These are phyloP conservation scores for Lophius piscatorius DNA, from an alignment of 2,113 vertebrate genomes.

Conservation along the genomic window DNA sequence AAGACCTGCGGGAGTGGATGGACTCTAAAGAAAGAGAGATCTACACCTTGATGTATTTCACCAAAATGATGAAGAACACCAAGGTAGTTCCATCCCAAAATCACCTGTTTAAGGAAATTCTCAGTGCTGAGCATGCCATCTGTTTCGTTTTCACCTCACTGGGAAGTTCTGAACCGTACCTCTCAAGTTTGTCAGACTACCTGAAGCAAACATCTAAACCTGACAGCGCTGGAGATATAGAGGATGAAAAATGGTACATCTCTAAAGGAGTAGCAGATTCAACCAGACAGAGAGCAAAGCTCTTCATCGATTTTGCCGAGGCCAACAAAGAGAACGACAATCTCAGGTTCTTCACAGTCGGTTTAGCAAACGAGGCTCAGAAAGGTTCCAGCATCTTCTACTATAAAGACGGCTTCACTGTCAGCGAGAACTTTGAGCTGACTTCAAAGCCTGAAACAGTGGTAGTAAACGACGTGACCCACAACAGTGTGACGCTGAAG, in stretches of 20 bases:
- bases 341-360: slow-evolving; percentile 18
- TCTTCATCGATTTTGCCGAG: slow-evolving; percentile 53
- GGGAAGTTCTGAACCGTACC: slow-evolving; percentile 28
- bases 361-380: slow-evolving; percentile 3
- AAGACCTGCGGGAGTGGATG: slow-evolving; percentile 42
- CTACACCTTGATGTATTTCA: slow-evolving; percentile 8
- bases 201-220: slow-evolving; percentile 1
- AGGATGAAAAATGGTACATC: slow-evolving; percentile 39
- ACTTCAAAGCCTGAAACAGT: slow-evolving; percentile 48
- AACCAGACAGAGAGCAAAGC: slow-evolving; percentile 10
- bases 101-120: background rate
- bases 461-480: background rate
- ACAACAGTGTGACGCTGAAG: slow-evolving; percentile 48
- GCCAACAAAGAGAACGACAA: slow-evolving; percentile 38
- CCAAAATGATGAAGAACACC: slow-evolving; percentile 31
- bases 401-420: background rate
- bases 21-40: slow-evolving; percentile 49
- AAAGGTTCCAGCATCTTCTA: slow-evolving; percentile 29
- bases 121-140: slow-evolving; percentile 10
- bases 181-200: slow-evolving; percentile 35
- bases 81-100: background rate
- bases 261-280: background rate
- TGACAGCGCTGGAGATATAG: background rate
- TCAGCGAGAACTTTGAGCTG: slow-evolving; percentile 39
- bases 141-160: slow-evolving; percentile 58